phyloP scores from a whole-genome alignment of 2,888 invertebrate genomes.

The Lamellibrachia columna region DNA sequence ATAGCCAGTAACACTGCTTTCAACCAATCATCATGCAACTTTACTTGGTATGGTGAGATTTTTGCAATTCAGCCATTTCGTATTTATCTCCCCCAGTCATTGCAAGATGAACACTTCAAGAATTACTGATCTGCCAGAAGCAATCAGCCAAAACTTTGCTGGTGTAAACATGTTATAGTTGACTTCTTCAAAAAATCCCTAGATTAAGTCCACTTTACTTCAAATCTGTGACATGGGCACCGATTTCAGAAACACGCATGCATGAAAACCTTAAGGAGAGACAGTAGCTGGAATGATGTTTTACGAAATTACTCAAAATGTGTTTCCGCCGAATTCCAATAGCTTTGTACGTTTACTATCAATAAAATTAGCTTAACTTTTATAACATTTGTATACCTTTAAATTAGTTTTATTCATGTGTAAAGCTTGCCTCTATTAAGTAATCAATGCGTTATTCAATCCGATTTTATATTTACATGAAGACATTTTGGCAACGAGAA shows the following conservation, averaged over 20 bases:
- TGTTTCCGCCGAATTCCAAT: no score
- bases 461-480: no score
- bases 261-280: no score
- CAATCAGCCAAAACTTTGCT: background rate
- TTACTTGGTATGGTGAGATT: background rate
- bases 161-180: background rate
- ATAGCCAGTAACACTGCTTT: background rate
- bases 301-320: no score
- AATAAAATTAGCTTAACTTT: no score
- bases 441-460: no score
- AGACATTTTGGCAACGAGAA: no score
- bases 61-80: background rate
- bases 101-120: background rate
- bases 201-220: background rate
- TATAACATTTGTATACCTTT: no score
- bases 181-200: background rate
- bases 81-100: background rate
- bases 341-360: no score
- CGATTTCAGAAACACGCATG: background rate
- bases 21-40: background rate
- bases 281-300: no score
- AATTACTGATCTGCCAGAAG: background rate
- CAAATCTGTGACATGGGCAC: background rate
- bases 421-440: no score
- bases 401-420: no score